Conservation (phyloP, 37 sponge, comb jelly and placozoan species). For the Aplysina aerophoba region DNA sequence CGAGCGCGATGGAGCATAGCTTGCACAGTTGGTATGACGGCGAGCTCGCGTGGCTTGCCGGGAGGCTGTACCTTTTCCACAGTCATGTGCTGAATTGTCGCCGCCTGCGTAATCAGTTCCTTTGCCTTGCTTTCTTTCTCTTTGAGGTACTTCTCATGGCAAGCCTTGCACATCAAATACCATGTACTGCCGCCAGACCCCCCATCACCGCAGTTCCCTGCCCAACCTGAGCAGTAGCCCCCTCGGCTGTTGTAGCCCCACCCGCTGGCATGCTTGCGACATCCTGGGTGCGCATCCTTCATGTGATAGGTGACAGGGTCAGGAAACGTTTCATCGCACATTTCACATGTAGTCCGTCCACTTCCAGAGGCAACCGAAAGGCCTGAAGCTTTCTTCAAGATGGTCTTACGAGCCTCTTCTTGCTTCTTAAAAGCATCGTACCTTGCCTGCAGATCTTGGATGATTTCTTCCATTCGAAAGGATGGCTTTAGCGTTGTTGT, state of each 20-base stretch:
- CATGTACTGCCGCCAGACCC: constrained; percentile 94
- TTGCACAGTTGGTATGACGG: constrained; percentile 53
- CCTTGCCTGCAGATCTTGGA: constrained; percentile 60
- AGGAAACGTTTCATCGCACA: constrained; percentile 85
- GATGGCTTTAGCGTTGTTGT: constrained; percentile 31
- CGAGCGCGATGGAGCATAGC: constrained; percentile 80
- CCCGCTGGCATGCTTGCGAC: constrained; percentile 89
- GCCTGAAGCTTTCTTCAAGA: constrained; percentile 54
- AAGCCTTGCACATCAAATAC: constrained; percentile 96
- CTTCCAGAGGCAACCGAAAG: constrained; percentile 43
- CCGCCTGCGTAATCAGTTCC: constrained; percentile 22
- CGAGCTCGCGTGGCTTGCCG: constrained; percentile 68
- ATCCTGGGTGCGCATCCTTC: constrained; percentile 90
- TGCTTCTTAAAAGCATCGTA: constrained; percentile 75
- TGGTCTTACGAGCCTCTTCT: constrained; percentile 64
- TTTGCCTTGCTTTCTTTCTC: constrained; percentile 74
- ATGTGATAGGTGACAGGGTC: constrained; percentile 98
- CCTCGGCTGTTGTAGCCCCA: constrained; percentile 98
- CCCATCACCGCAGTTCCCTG: constrained; percentile 98
- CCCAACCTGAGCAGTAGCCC: constrained; percentile 94
- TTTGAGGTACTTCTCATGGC: constrained; percentile 83
- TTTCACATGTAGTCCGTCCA: constrained; percentile 83
- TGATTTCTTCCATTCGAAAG: constrained; percentile 52
- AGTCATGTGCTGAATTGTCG: constrained; percentile 35
- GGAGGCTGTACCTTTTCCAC: constrained; percentile 64